A percentile compares a stretch with the other conserved stretches of the same genome.
These are phyloP conservation scores for Drosophila anceps DNA, from an alignment of 2,888 invertebrate species.

Conservation along the genomic window DNA sequence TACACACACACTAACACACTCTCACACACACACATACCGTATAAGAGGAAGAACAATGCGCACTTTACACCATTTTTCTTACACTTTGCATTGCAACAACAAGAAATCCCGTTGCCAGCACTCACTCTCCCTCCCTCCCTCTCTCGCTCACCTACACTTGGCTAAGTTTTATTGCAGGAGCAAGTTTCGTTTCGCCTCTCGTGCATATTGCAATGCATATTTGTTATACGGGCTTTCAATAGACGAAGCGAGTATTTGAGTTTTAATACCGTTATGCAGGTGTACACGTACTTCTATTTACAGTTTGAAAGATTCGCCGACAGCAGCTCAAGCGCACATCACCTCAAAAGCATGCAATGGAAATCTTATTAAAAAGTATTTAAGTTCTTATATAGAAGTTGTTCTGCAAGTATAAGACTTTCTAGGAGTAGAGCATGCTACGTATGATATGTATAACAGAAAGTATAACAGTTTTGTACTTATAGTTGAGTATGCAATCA, in stretches of 20 bases:
- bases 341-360: not conserved
- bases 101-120: conserved; percentile 11
- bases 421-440: not conserved
- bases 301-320: not conserved
- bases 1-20: not conserved
- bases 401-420: not conserved
- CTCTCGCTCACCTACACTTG: not conserved
- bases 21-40: not conserved
- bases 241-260: conserved; percentile 8
- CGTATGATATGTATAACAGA: not conserved
- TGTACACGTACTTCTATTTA: not conserved
- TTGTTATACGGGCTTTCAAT: conserved; percentile 29
- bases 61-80: conserved; percentile 68
- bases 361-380: conserved; percentile 8
- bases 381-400: not conserved
- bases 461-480: not conserved
- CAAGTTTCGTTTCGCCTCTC: conserved; percentile 39
- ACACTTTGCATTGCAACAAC: conserved; percentile 52
- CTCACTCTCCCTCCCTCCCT: not conserved
- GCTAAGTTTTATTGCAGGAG: conserved; percentile 50
- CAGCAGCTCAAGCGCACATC: not conserved
- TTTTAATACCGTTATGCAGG: conserved; percentile 14
- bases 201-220: conserved; percentile 35
- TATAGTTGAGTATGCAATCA: no score
- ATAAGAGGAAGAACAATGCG: conserved; percentile 57